Evolutionary conservation across 1,140 invertebrate species (phyloP).

Genomic region (Lanistes nyassanus): DNA sequence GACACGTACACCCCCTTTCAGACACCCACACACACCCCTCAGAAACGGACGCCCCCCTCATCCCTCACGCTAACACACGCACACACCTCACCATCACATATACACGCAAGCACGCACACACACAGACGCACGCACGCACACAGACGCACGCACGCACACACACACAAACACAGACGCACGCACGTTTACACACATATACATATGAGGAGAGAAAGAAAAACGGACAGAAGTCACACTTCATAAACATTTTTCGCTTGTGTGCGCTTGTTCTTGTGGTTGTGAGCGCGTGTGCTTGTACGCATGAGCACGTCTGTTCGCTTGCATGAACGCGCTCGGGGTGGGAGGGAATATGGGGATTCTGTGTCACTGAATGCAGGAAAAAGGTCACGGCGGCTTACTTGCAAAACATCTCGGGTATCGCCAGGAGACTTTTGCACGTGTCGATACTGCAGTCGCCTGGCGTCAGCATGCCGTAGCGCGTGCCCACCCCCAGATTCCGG

Average conservation of each 20-base stretch:
- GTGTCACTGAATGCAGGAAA: not conserved
- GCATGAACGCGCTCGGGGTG: not conserved
- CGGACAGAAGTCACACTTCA: not conserved
- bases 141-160: conserved; percentile 27
- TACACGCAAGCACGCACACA: not conserved
- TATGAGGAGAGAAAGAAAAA: not conserved
- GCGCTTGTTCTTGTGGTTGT: not conserved
- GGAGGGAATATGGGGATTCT: not conserved
- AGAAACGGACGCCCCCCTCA: not conserved
- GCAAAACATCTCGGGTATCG: too few species aligned
- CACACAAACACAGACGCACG: conserved; percentile 1
- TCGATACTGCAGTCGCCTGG: conserved; percentile 10
- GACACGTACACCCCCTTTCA: not conserved
- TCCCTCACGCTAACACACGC: not conserved
- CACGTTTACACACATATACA: not conserved
- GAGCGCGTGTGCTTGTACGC: not conserved
- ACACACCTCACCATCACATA: not conserved
- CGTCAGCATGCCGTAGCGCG: conserved; percentile 6
- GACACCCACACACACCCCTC: not conserved
- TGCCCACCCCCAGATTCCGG: conserved; percentile 49
- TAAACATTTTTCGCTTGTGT: not conserved
- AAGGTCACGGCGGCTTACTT: not conserved
- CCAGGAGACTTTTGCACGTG: not conserved
- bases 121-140: conserved; percentile 27
- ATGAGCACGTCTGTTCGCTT: not conserved